Evolutionary conservation across 2,888 invertebrate species (phyloP), one percentile per base, ranked within the genome.

Genomic region (Tolmerus cingulatus): DNA sequence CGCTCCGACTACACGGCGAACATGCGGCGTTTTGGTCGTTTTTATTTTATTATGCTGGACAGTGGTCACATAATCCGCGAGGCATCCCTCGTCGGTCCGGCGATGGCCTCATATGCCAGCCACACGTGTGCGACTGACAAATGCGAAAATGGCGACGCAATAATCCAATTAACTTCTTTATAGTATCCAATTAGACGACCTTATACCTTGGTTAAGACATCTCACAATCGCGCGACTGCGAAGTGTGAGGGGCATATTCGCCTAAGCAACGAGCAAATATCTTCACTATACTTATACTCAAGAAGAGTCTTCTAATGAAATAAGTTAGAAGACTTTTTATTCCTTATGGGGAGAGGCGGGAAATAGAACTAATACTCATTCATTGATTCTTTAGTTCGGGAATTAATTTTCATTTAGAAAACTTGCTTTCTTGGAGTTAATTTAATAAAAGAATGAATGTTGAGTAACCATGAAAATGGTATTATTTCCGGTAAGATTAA

Each of bases 121-220:
- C 88, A 87, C 89, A 88, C 89, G 88, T 89, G 88, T 87, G 87
- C 81, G 88, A 86, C 88, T 46, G 51, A 88, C 86, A 51, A 87
- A 66, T 78, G 87, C 86, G 86, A 85, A 88, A 78, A 88, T 89
- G 88, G 87, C 87, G 88, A 87, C 87, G 89, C 89, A 89, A 89
- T 89, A 89, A 89, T 89, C 89, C 89, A 89, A 89, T 89, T 89
- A 89, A 87, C 85, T 88, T 89, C 87, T 89, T 40, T 88, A 86
- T 86, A 85, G 88, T 89, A 89, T 89, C 89, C 89, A 89, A 89
- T 89, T 89, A 89, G 89, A 87, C 89, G 89, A 89, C 89, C 89
- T 89, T 89, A 89, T 89, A 89, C 87, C 89, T 89, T 88, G 87
- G 89, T 88, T 88, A 78, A 66, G 77, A 40, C 37, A 37, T 34